phyloP scores from a whole-genome alignment of 2,888 invertebrate genomes.

The Doris montereyensis region DNA sequence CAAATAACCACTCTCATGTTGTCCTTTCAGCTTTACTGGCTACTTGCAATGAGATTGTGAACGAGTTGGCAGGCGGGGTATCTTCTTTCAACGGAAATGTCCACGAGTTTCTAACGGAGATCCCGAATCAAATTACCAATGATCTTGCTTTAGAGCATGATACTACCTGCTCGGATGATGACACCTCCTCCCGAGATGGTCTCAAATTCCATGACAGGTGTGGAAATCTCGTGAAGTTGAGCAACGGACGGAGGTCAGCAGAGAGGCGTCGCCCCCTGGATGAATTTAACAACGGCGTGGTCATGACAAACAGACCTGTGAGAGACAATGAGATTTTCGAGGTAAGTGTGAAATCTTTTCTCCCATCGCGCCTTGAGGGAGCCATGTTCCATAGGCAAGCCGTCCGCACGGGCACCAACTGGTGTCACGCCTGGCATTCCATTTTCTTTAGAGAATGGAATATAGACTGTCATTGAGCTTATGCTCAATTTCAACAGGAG shows the following conservation, averaged over 20 bases:
- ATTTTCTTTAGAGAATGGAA: too few species aligned
- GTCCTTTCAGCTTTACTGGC: conserved; percentile 33
- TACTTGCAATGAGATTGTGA: conserved; percentile 51
- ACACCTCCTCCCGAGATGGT: conserved; percentile 34
- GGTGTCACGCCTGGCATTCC: too few species aligned
- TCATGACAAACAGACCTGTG: conserved; percentile 71
- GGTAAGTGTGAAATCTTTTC: too few species aligned
- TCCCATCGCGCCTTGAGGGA: too few species aligned
- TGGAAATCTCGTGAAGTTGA: conserved; percentile 86
- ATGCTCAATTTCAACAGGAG: too few species aligned
- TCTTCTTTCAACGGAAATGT: background rate
- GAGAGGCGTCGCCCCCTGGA: conserved; percentile 69
- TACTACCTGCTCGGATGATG: conserved; percentile 28
- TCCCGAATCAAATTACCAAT: conserved; percentile 64
- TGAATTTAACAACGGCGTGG: conserved; percentile 73
- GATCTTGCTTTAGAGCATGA: conserved; percentile 39
- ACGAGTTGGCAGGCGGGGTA: conserved; percentile 57
- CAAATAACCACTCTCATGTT: background rate
- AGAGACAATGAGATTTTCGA: conserved; percentile 71
- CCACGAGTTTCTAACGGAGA: conserved; percentile 62
- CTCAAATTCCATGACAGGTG: conserved; percentile 90
- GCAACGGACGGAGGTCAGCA: conserved; percentile 64
- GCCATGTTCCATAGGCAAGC: too few species aligned
- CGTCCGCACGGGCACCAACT: too few species aligned
- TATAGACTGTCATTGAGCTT: too few species aligned